phyloP scores from a whole-genome alignment of 2,113 vertebrate species.

The Cyanoliseus patagonus region DNA sequence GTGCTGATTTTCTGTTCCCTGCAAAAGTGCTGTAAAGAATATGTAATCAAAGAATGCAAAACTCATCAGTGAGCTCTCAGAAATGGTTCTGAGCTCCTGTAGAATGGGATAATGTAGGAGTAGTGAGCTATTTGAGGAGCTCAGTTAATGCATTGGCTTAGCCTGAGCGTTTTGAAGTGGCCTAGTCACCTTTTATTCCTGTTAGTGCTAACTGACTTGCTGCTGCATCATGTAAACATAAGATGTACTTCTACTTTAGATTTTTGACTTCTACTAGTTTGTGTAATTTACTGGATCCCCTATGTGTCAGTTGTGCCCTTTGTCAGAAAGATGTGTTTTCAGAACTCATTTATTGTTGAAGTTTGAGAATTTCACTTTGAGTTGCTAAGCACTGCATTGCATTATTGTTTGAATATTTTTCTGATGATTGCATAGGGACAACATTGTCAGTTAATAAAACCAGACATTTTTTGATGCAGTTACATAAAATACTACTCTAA shows the following conservation, averaged over 20 bases:
- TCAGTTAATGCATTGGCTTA: neutral
- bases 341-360: neutral
- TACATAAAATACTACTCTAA: neutral
- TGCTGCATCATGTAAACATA: neutral
- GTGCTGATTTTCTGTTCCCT: conserved; percentile 29
- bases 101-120: neutral
- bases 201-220: neutral
- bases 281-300: neutral
- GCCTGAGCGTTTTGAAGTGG: neutral
- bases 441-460: neutral
- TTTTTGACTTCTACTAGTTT: neutral
- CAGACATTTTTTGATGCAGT: neutral
- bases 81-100: neutral
- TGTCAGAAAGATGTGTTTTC: neutral
- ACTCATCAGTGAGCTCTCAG: neutral
- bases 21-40: neutral
- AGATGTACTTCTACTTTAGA: neutral
- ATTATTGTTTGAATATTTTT: neutral
- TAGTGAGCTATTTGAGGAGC: neutral
- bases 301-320: neutral
- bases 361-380: neutral
- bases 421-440: neutral
- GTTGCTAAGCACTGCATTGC: neutral
- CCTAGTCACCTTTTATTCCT: neutral
- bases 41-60: neutral